Evolutionary conservation across 2,888 invertebrate genomes (phyloP), one percentile per base, ranked within the genome.

Genomic region (Lithophane ornitopus): DNA sequence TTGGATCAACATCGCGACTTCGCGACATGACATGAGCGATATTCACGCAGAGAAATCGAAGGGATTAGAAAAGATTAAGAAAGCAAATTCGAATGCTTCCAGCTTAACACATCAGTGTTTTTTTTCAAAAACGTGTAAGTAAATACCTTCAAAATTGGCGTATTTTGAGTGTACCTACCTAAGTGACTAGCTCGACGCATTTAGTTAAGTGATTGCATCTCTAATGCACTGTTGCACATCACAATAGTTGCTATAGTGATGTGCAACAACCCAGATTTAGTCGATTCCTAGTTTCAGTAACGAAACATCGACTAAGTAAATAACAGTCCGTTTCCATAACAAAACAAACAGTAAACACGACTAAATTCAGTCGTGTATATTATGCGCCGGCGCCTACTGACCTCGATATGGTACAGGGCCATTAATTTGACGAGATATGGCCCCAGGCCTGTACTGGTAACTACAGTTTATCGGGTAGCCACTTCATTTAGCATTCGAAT

Each of bases 351-450:
- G 52, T 71, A 73, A 68, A 76, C 66, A 75, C 59, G 54, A 65
- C 65, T 71, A 62, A 80, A 82, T 49, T 75, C 70, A 52, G 74
- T 63, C 41, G 69, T 66, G 22, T 81, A 70, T 61, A 80, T 39
- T 65, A 70, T 67, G 84, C 75, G 79, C 81, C 73, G 74, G 82
- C 85, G 81, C 83, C 75, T 71, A 41, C 66, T 86, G 86, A 80
- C 86, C 89, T 86, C 89, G 84, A 75, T 82, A 70, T 81, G 62
- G 72, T 78, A 76, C 79, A 79, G 82, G 76, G 80, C 82, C 83
- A 89, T 84, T 85, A 80, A 89, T 85, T 81, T 82, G 69, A 78
- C 62, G 70, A 86, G 80, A 80, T 81, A 88, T 78, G 82, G 74
- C 75, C 70, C n/a, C 76, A n/a, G 59, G 76, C 78, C 65, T 58